A percentile compares a stretch with the other conserved stretches of the same genome.
Conservation (phyloP, 2,797 vertebrate genomes). For the Antrozous pallidus region DNA sequence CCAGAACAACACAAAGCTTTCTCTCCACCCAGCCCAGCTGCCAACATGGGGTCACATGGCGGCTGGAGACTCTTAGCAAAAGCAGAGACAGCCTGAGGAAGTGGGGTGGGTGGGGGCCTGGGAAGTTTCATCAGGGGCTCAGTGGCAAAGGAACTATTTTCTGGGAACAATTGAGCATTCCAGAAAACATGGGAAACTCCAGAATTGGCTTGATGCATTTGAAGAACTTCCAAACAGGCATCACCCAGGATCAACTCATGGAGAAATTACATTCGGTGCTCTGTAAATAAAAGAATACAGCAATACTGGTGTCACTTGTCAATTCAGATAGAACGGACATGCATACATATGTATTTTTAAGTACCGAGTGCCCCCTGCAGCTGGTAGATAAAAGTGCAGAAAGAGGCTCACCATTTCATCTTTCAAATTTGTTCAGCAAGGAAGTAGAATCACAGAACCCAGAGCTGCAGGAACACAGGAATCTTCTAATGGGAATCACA, state of each 20-base stretch:
- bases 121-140: background rate
- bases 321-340: background rate
- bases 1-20: background rate
- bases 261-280: background rate
- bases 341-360: background rate
- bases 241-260: background rate
- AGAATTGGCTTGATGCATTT: background rate
- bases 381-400: slow-evolving; percentile 1
- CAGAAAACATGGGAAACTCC: background rate
- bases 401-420: background rate
- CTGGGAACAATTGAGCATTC: background rate
- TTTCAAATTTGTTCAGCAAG: background rate
- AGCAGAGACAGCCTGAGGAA: background rate
- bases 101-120: background rate
- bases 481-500: background rate
- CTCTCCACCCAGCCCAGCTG: background rate
- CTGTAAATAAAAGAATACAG: background rate
- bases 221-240: background rate
- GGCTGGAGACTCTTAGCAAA: background rate
- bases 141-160: background rate
- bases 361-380: slow-evolving; percentile 44
- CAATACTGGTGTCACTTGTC: background rate
- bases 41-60: too few relatives aligned
- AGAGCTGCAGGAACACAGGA: background rate
- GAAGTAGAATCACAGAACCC: background rate